Evolutionary conservation across 1,140 invertebrate species (phyloP).

Genomic region (Caenorhabditis briggsae): DNA sequence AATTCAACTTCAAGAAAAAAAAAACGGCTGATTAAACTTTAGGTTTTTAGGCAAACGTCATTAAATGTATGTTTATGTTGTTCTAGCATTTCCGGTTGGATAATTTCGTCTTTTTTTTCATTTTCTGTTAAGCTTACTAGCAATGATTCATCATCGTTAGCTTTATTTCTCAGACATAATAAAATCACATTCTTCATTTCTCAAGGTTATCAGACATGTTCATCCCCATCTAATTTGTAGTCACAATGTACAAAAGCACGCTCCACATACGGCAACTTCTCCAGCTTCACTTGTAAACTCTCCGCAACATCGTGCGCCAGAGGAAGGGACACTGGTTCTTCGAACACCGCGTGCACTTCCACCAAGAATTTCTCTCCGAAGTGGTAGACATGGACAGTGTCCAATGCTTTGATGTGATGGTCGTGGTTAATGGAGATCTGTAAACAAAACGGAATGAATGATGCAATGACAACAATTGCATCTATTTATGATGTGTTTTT

Average conservation of each 20-base stretch:
- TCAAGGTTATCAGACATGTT: conserved; percentile 61
- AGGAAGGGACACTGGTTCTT: conserved; percentile 9
- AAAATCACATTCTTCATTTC: conserved; percentile 16
- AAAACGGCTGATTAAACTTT: not conserved
- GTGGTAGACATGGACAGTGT: conserved; percentile 80
- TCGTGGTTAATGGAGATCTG: conserved; percentile 78
- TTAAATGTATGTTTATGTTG: not conserved
- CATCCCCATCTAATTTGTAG: conserved; percentile 78
- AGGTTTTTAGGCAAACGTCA: not conserved
- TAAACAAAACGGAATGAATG: conserved; percentile 40
- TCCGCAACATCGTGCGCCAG: conserved; percentile 53
- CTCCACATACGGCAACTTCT: conserved; percentile 79
- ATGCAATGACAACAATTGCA: not conserved
- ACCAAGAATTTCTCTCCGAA: conserved; percentile 79
- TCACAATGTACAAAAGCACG: conserved; percentile 80
- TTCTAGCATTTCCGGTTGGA: conserved; percentile 17
- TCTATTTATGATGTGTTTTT: not conserved
- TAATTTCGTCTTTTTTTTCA: not conserved
- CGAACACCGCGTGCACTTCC: conserved; percentile 73
- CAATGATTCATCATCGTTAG: not conserved
- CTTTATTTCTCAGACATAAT: conserved; percentile 16
- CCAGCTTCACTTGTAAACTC: conserved; percentile 73
- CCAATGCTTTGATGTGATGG: conserved; percentile 78
- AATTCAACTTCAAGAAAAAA: too few species aligned
- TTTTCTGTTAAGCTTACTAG: not conserved